A percentile compares a stretch with the other conserved stretches of the same genome.
Conservation (phyloP, 2,113 vertebrate species). For the Ovis canadensis region DNA sequence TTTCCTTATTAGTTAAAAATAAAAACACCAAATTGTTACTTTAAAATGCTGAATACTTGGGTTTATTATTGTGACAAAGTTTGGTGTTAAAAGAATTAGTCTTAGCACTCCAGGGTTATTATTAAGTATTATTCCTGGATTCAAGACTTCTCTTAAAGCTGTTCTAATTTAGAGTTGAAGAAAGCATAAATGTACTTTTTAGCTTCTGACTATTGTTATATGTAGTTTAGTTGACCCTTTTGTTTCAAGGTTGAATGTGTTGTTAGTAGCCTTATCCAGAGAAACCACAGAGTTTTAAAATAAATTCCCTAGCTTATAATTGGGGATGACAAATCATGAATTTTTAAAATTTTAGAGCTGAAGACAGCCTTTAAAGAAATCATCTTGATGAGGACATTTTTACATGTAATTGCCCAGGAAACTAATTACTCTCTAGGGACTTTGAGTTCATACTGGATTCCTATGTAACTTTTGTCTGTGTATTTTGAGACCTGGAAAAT, state of each 20-base stretch:
- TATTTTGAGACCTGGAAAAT: slow-evolving; percentile 55
- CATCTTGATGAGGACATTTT: slow-evolving; percentile 60
- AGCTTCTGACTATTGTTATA: neutral
- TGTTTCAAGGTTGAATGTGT: neutral
- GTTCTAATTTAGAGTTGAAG: neutral
- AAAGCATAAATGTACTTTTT: neutral
- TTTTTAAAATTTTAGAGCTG: slow-evolving; percentile 38
- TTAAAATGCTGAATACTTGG: neutral
- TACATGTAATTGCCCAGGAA: slow-evolving; percentile 59
- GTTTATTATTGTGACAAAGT: neutral
- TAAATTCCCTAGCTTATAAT: slow-evolving; percentile 36
- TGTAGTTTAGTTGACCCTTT: neutral
- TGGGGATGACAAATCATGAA: slow-evolving; percentile 47
- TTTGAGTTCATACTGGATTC: slow-evolving; percentile 41
- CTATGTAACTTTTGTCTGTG: slow-evolving; percentile 34
- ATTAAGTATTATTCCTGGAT: neutral
- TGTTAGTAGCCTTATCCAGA: slow-evolving; percentile 1
- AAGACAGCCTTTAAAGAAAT: slow-evolving; percentile 39
- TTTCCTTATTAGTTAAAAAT: neutral
- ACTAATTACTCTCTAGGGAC: slow-evolving; percentile 49
- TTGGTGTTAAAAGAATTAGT: neutral
- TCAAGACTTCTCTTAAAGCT: neutral
- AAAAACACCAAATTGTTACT: neutral
- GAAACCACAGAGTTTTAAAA: neutral
- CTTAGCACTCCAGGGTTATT: neutral